A percentile compares a stretch with the other conserved stretches of the same genome.
phyloP scores from a whole-genome alignment of 2,888 invertebrate species.

The Lepetodrilus schrolli region DNA sequence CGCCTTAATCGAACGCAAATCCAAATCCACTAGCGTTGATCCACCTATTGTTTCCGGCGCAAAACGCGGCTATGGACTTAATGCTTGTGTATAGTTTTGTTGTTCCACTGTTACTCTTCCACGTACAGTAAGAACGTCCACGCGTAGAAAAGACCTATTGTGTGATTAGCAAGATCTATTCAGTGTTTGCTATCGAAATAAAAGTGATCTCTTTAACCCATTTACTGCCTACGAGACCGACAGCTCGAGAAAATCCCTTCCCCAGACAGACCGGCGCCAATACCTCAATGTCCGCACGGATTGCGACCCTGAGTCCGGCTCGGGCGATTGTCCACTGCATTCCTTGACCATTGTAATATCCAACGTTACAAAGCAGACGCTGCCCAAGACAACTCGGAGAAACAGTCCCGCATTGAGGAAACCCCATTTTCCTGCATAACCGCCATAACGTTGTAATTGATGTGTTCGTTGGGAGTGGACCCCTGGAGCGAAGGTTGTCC shows the following conservation, averaged over 20 bases:
- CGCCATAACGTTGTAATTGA: conserved; percentile 22
- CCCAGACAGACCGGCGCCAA: conserved; percentile 16
- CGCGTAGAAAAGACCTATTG: conserved; percentile 25
- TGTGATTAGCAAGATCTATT: conserved; percentile 9
- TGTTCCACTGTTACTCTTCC: conserved; percentile 24
- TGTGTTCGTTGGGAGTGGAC: conserved; percentile 9
- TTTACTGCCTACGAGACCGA: background rate
- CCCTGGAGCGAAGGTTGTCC: background rate
- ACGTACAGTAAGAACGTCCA: background rate
- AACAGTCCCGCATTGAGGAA: conserved; percentile 2
- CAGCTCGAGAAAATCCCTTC: conserved; percentile 23
- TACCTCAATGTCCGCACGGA: background rate
- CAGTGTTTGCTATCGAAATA: conserved; percentile 4
- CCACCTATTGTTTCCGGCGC: background rate
- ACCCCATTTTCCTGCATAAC: background rate
- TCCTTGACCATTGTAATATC: conserved; percentile 19
- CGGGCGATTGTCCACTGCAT: conserved; percentile 19
- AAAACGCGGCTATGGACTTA: background rate
- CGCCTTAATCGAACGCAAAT: conserved; percentile 19
- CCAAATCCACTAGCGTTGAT: background rate
- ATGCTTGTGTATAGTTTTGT: conserved; percentile 25
- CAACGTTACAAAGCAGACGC: background rate
- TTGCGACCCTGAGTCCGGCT: background rate
- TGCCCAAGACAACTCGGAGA: conserved; percentile 16
- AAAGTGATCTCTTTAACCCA: conserved; percentile 27